Base-by-base conservation (phyloP, 2,113 vertebrate genomes). In the Atherinomorus stipes region DNA sequence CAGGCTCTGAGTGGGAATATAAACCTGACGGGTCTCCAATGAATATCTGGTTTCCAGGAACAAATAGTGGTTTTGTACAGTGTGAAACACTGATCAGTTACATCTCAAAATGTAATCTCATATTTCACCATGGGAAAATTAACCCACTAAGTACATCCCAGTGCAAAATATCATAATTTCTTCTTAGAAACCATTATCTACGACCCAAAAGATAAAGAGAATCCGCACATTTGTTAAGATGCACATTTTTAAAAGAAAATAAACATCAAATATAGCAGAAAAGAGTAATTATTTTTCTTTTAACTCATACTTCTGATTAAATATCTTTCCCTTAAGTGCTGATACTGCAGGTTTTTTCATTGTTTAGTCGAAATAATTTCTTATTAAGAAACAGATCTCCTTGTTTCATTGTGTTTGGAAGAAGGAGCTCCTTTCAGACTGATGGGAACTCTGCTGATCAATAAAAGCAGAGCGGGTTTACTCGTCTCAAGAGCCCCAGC, bases 381-480 rank as follows among this genome's bases (percentile, higher is more conserved):
- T 34, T 11, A 70, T 8, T 49, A 59, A 51, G 7, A 10, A 22
- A 44, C 28, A 18, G 4, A 12, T 47, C 21, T 28, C 11, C 13
- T 15, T 23, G 13, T 15, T 71, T 54, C 9, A 28, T 37, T 60
- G 34, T 76, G 49, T 65, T 57, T 53, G 52, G 15, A 38, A 65
- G 42, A 23, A 47, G 5, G 22, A 61, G 22, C 64, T 85, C 28
- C 26, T 52, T 66, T 78, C 63, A 70, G 58, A 65, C 65, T 50
- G 22, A 62, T 65, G 23, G 59, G 65, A 87, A 84, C 68, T 76
- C 78, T 69, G 23, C 63, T 75, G 79, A 78, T 84, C 68, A 68
- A 77, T 85, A 70, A 64, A 71, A 65, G 82, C 11, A 21, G 57
- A 52, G 23, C 62, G 18, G 85, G 73, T 90, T 91, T 90, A 84